Conservation (phyloP, 2,888 invertebrate genomes). For the Pyrocoelia pectoralis region DNA sequence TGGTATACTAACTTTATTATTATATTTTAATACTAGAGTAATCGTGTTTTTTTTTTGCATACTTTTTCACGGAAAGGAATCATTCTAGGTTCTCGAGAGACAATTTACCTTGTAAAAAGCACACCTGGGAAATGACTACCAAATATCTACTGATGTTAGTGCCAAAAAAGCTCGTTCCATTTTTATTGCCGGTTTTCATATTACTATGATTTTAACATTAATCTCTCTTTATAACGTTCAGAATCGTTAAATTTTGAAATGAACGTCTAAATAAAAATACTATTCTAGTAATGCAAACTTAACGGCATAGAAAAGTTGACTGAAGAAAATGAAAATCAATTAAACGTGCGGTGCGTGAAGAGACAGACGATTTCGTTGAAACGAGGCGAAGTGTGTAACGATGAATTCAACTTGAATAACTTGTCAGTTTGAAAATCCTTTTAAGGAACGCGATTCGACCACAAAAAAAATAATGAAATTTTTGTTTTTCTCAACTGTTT, state of each 20-base stretch:
- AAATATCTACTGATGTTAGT: conserved; percentile 18
- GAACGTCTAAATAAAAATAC: not conserved
- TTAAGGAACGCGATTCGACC: not conserved
- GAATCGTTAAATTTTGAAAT: not conserved
- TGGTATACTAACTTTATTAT: not conserved
- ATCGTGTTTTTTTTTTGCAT: conserved; percentile 16
- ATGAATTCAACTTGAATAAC: not conserved
- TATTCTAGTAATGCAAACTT: not conserved
- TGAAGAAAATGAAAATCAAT: conserved; percentile 12
- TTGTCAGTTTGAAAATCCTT: not conserved
- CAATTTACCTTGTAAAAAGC: conserved; percentile 19
- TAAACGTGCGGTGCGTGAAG: conserved; percentile 10
- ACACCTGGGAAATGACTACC: conserved; percentile 27
- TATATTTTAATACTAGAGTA: conserved; percentile 11
- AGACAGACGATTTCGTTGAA: not conserved
- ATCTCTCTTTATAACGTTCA: no score
- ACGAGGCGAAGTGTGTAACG: not conserved
- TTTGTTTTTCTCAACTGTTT: not conserved
- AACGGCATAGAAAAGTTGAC: not conserved
- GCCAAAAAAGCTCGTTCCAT: conserved; percentile 16
- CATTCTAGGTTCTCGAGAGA: conserved; percentile 12
- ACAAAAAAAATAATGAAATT: not conserved
- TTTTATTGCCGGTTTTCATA: conserved; percentile 21
- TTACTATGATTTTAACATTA: conserved; percentile 5
- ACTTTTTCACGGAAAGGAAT: conserved; percentile 16